These are phyloP conservation scores for Smithornis capensis DNA, from an alignment of 2,113 vertebrate species.

Conservation along the genomic window DNA sequence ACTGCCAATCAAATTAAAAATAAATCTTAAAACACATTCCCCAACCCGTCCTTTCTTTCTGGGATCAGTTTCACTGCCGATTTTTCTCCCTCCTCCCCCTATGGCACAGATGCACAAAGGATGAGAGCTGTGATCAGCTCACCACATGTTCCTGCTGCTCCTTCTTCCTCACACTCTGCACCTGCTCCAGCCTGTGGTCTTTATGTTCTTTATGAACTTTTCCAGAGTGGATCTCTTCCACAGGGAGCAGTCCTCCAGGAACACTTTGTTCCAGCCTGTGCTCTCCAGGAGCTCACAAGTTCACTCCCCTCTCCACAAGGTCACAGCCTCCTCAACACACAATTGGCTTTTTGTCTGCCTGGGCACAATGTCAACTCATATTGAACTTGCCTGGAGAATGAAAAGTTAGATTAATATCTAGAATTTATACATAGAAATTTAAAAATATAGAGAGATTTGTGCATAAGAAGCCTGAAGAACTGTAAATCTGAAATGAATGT, in stretches of 20 bases:
- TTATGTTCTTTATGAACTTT: not conserved
- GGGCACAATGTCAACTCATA: not conserved
- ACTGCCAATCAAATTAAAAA: not conserved
- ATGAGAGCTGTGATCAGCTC: fast-evolving
- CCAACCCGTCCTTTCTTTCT: fast-evolving
- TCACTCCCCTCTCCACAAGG: not conserved
- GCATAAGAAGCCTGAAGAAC: not conserved
- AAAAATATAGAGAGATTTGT: not conserved
- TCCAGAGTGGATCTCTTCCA: not conserved
- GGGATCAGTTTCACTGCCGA: fast-evolving
- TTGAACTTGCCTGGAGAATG: not conserved
- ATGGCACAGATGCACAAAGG: fast-evolving
- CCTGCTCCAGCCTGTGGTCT: not conserved
- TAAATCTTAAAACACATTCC: not conserved
- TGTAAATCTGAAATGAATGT: not conserved
- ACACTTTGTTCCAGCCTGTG: not conserved
- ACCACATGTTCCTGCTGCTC: fast-evolving
- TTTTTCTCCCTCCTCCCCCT: not conserved
- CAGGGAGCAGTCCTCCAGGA: not conserved
- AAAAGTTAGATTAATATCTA: not conserved
- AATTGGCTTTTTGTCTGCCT: not conserved
- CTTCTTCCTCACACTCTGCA: not conserved
- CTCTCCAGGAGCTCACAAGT: fast-evolving
- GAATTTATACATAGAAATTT: not conserved
- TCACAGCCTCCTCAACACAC: not conserved